phyloP scores from a whole-genome alignment of 2,113 vertebrate species.

The Nothoprocta pentlandii region DNA sequence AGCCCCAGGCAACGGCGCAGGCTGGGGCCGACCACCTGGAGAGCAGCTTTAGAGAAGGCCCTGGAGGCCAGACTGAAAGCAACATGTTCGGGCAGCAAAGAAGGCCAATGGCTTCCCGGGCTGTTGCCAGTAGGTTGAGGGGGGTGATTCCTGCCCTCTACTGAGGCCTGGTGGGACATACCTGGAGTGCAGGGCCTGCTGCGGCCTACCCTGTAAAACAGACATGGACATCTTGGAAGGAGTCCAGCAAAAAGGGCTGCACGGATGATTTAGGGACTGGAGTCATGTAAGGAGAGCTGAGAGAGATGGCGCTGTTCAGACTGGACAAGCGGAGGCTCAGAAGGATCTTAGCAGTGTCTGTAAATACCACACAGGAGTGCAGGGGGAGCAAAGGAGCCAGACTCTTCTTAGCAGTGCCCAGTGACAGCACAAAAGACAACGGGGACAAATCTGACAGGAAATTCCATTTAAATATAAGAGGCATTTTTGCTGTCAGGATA shows the following conservation, averaged over 20 bases:
- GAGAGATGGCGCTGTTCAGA: not conserved
- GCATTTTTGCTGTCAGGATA: not conserved
- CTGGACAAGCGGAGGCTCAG: not conserved
- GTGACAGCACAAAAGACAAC: not conserved
- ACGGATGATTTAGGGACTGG: not conserved
- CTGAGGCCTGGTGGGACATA: not conserved
- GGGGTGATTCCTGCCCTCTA: not conserved
- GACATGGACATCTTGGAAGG: not conserved
- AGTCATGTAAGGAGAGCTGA: not conserved
- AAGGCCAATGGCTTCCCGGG: not conserved
- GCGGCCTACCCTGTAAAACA: not conserved
- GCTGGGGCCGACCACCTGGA: accelerated
- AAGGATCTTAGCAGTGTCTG: accelerated
- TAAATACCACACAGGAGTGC: not conserved
- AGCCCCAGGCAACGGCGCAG: not conserved
- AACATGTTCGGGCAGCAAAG: not conserved
- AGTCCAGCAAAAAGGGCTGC: not conserved
- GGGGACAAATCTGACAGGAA: not conserved
- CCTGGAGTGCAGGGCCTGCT: not conserved
- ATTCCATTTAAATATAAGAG: not conserved
- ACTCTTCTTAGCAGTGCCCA: not conserved
- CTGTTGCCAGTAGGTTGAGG: not conserved
- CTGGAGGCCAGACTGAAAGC: not conserved
- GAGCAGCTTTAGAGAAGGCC: not conserved
- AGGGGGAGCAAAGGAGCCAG: not conserved